Conservation (phyloP, 1,140 invertebrate genomes). For the Matsumurasca onukii region DNA sequence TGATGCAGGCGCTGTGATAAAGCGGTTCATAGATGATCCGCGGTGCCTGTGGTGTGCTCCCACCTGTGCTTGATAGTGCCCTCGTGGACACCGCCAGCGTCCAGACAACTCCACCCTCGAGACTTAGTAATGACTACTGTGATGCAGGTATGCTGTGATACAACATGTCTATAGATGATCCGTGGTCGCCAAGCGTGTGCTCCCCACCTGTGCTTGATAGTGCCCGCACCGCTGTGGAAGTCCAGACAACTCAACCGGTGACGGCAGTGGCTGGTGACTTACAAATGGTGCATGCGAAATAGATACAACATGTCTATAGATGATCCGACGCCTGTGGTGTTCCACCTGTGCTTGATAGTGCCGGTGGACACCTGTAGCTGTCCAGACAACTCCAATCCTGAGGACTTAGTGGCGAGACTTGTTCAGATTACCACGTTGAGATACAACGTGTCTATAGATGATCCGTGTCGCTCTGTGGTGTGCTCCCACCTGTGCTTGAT, state of each 20-base stretch:
- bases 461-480: constrained; percentile 67
- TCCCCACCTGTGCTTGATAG: background rate
- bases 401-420: constrained; percentile 9
- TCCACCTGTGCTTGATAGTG: constrained; percentile 88
- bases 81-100: constrained; percentile 76
- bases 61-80: constrained; percentile 91
- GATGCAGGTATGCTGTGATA: constrained; percentile 62
- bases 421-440: constrained; percentile 72
- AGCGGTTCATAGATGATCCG: constrained; percentile 63
- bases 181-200: background rate
- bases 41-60: constrained; percentile 74
- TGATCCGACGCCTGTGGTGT: constrained; percentile 68
- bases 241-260: constrained; percentile 71
- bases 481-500: constrained; percentile 92
- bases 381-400: constrained; percentile 65
- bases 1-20: constrained; percentile 72
- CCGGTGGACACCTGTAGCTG: constrained; percentile 89
- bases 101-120: constrained; percentile 64
- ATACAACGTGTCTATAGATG: constrained; percentile 74
- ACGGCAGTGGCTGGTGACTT: too few species aligned
- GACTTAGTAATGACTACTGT: constrained; percentile 56
- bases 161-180: background rate
- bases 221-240: constrained; percentile 76
- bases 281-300: too few species aligned
- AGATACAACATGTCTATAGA: constrained; percentile 75